These are phyloP conservation scores for Drosophila leonis DNA, from an alignment of 2,888 invertebrate genomes.

Conservation along the genomic window DNA sequence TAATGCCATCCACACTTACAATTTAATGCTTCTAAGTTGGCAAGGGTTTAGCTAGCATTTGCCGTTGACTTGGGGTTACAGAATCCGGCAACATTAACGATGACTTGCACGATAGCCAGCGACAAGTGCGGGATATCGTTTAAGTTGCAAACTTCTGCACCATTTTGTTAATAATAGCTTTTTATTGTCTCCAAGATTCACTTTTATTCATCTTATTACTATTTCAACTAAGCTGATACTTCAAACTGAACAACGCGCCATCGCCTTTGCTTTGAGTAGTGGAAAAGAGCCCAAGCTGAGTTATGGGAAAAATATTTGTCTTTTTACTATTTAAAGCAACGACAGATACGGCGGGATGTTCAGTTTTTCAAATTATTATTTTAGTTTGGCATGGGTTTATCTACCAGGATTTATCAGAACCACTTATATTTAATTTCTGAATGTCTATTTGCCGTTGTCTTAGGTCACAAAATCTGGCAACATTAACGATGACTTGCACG, in stretches of 20 bases:
- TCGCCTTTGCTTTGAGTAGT: constrained; percentile 25
- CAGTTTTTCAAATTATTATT: too few relatives aligned
- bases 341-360: constrained; percentile 1
- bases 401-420: too few relatives aligned
- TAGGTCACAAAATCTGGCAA: constrained; percentile 34
- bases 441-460: neutral
- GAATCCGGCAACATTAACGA: constrained; percentile 47
- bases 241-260: constrained; percentile 10
- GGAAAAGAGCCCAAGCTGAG: constrained; percentile 28
- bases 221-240: too few relatives aligned
- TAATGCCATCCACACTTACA: too few relatives aligned
- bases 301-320: constrained; percentile 4
- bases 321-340: constrained; percentile 36
- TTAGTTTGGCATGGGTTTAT: too few relatives aligned
- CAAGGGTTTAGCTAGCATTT: too few relatives aligned
- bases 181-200: neutral
- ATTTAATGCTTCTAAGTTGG: too few relatives aligned
- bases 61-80: constrained; percentile 14
- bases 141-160: constrained; percentile 39
- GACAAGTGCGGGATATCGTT: constrained; percentile 48
- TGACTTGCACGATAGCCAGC: constrained; percentile 54
- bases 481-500: constrained; percentile 55
- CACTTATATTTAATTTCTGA: neutral
- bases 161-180: neutral
- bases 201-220: neutral